These are phyloP conservation scores for Lampropteryx suffumata DNA, from an alignment of 2,888 invertebrate species.

Conservation along the genomic window DNA sequence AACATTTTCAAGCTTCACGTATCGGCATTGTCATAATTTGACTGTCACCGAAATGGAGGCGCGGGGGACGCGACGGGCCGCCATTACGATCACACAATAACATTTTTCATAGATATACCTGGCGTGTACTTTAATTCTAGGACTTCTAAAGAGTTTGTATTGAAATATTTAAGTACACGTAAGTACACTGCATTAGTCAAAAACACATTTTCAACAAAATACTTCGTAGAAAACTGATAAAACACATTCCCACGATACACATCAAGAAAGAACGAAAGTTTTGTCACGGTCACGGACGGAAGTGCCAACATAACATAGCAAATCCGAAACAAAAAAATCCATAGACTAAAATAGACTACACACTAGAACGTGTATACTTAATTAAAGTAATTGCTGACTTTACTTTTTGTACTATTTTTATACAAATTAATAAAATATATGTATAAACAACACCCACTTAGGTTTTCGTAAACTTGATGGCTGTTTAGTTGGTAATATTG, in stretches of 20 bases:
- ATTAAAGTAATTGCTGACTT: too few species aligned
- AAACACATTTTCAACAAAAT: background rate
- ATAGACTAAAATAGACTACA: too few species aligned
- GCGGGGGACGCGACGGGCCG: slow-evolving; percentile 87
- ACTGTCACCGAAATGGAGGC: slow-evolving; percentile 85
- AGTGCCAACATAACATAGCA: slow-evolving; percentile 50
- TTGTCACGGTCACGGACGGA: slow-evolving; percentile 56
- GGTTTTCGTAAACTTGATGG: too few species aligned
- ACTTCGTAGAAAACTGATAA: slow-evolving; percentile 30
- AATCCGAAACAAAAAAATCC: slow-evolving; percentile 1
- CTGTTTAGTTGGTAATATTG: too few species aligned
- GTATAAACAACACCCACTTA: too few species aligned
- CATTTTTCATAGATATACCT: slow-evolving; percentile 54
- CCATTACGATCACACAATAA: slow-evolving; percentile 84
- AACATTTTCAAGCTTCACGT: slow-evolving; percentile 73
- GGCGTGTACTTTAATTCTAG: slow-evolving; percentile 24
- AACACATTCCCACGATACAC: slow-evolving; percentile 59
- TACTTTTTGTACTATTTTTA: too few species aligned
- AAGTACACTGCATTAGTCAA: slow-evolving; percentile 20
- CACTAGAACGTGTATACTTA: too few species aligned
- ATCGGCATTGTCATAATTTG: slow-evolving; percentile 82
- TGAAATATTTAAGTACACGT: slow-evolving; percentile 16
- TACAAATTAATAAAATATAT: too few species aligned
- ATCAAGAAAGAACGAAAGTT: slow-evolving; percentile 62
- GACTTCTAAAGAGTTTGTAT: slow-evolving; percentile 26